Evolutionary conservation across 2,888 invertebrate species (phyloP), one percentile per base, ranked within the genome.

Genomic region (Deladenus siricidicola): DNA sequence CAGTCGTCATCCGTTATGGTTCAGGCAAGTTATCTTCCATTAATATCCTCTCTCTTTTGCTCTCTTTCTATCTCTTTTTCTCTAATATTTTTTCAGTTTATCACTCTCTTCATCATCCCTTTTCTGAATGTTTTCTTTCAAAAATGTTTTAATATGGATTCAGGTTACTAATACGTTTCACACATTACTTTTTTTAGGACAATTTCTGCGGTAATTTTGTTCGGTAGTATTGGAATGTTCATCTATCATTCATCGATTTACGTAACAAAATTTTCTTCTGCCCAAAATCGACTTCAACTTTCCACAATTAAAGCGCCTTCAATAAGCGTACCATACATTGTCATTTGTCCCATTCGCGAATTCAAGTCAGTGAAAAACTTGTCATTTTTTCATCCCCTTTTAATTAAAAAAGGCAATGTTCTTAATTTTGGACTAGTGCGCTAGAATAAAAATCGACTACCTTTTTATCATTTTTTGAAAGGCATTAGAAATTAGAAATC

Each of bases 1-100:
- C 48, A 66, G 58, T 26, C 58, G 65, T n/a, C 50, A 64, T 52
- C 65, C 64, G 4, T 26, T 44, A 6, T 64, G 64, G 64, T 64
- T 64, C 49, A 64, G 66, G 64, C 62, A 30, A 34, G 23, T 4
- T n/a, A 14, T 42, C 21, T 23, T 47, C 23, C 39, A n/a, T n/a
- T n/a, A n/a, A n/a, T n/a, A n/a, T n/a, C n/a, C n/a, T n/a, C n/a
- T n/a, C n/a, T n/a, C n/a, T n/a, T n/a, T n/a, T n/a, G n/a, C n/a
- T n/a, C n/a, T n/a, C n/a, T n/a, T n/a, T n/a, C n/a, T n/a, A n/a
- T n/a, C n/a, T n/a, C n/a, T n/a, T n/a, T n/a, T n/a, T n/a, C n/a
- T n/a, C n/a, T n/a, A n/a, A n/a, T n/a, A n/a, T n/a, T n/a, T n/a
- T n/a, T n/a, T n/a, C n/a, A n/a, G n/a, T n/a, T n/a, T n/a, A n/a